These are phyloP conservation scores for Caenorhabditis panamensis DNA, from an alignment of 2,888 invertebrate species.

Conservation along the genomic window DNA sequence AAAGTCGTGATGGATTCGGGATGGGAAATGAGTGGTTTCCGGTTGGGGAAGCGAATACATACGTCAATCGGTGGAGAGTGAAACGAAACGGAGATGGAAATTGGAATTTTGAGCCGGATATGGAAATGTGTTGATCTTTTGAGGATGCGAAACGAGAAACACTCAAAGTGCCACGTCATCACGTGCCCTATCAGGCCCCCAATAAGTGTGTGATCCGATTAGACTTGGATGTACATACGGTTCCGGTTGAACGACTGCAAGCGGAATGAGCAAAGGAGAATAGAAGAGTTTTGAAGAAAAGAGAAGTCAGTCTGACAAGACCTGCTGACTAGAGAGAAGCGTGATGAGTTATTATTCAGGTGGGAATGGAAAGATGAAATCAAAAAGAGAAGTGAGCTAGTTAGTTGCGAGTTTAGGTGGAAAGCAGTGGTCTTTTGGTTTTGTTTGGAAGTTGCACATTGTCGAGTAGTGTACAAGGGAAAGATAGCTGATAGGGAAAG, in stretches of 20 bases:
- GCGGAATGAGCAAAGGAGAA: not conserved
- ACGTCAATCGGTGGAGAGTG: constrained; percentile 52
- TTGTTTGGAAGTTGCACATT: too few relatives aligned
- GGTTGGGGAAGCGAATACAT: constrained; percentile 1
- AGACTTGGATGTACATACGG: not conserved
- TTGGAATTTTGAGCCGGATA: constrained; percentile 8
- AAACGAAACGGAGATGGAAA: constrained; percentile 6
- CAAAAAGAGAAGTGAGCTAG: too few relatives aligned
- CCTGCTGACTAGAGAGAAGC: too few relatives aligned
- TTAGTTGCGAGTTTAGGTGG: too few relatives aligned
- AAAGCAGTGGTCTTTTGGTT: too few relatives aligned
- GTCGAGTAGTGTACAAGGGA: too few relatives aligned
- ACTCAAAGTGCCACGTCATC: constrained; percentile 1
- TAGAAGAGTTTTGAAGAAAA: not conserved
- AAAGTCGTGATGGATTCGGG: constrained; percentile 1
- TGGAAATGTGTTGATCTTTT: constrained; percentile 3
- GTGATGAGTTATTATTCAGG: too few relatives aligned
- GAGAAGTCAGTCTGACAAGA: not conserved
- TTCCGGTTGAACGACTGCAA: not conserved
- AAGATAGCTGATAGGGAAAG: too few relatives aligned
- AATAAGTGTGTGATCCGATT: not conserved
- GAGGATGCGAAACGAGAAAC: not conserved
- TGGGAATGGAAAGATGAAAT: too few relatives aligned
- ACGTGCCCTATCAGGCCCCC: not conserved
- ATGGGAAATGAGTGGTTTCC: constrained; percentile 44